Conservation (phyloP, 2,113 vertebrate species). For the Saccopteryx bilineata region DNA sequence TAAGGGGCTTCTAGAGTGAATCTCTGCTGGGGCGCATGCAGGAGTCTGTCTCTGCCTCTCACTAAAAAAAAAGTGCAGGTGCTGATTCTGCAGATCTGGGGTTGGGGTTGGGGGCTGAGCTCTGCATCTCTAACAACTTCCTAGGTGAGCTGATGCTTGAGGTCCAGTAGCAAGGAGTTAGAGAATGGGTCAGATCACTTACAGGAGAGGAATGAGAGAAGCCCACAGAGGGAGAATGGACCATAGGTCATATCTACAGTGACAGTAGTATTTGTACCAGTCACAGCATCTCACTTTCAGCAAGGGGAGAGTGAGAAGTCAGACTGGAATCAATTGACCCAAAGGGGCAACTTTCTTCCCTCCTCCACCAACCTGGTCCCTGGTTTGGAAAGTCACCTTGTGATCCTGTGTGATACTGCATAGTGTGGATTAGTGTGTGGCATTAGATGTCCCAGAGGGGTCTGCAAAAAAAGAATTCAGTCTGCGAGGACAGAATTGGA, state of each 20-base stretch:
- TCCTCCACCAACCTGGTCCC: background rate
- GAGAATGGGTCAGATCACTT: background rate
- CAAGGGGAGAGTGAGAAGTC: background rate
- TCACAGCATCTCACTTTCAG: background rate
- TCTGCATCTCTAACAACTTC: background rate
- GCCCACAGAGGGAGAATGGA: background rate
- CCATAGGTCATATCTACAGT: fast-evolving
- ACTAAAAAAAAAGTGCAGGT: background rate
- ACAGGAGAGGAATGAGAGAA: background rate
- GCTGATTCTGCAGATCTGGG: background rate
- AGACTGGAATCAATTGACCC: no score
- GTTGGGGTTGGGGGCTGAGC: background rate
- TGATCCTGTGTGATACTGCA: background rate
- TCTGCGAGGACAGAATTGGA: background rate
- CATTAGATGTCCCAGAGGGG: background rate
- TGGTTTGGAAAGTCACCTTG: background rate
- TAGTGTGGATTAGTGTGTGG: background rate
- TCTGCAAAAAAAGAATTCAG: background rate
- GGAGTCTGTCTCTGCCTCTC: no score
- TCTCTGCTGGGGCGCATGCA: no score
- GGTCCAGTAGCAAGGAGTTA: background rate
- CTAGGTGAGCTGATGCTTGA: no score
- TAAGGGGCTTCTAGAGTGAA: no score
- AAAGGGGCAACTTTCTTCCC: background rate
- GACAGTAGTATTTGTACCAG: fast-evolving